Base-by-base conservation (phyloP, 2,888 invertebrate genomes). In the Synanthedon formicaeformis region DNA sequence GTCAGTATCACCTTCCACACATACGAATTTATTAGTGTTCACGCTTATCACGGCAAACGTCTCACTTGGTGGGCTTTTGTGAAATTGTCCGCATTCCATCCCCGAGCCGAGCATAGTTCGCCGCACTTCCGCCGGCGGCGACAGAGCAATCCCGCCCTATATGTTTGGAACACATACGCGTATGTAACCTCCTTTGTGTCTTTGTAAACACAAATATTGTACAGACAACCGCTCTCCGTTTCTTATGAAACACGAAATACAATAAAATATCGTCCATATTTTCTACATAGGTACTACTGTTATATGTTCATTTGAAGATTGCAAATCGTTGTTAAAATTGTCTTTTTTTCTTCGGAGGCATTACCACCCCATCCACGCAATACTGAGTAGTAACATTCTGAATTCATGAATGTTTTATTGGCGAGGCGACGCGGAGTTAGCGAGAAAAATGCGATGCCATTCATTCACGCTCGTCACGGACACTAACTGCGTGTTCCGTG, bases 351-450 rank as follows among this genome's bases (percentile, higher is more conserved):
- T 69, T 68, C 58, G 60, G 66, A 71, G 64, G 65, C 65, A 68
- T 66, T 69, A 55, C 66, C 64, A 64, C 66, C 65, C 66, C 65
- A 69, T 73, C 71, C 66, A 67, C 67, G 71, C 66, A 67, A 67
- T 69, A 73, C 75, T 73, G 69, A 75, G 77, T 69, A 72, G 76
- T 71, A 75, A 72, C 75, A 76, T 78, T 77, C 72, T 72, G 77
- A 75, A 79, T 80, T 81, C 82, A 79, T 81, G 81, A 83, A 82
- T 83, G 81, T 80, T 84, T 83, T 82, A 84, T 80, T 75, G 73
- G 71, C 61, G 63, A 74, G 71, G 74, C 75, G 77, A 76, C 76
- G 74, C 61, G 73, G 72, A 75, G 76, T 78, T 78, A 71, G 75
- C 65, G 73, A 78, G 81, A 86, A 81, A 83, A 82, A 85, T 85